Evolutionary conservation across 2,797 vertebrate genomes (phyloP).

Genomic region (Silurus aristotelis): DNA sequence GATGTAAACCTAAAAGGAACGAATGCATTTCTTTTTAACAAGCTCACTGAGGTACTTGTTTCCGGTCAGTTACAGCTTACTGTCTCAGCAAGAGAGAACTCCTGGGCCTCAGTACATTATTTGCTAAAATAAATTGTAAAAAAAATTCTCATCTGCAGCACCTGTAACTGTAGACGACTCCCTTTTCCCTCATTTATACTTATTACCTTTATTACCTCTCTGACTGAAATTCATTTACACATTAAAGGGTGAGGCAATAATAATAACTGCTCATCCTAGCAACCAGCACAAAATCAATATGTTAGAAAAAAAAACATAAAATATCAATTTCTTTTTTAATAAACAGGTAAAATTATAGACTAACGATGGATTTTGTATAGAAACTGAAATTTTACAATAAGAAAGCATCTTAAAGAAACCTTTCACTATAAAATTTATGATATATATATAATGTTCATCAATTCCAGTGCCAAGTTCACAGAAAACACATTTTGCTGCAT

Average conservation of each 20-base stretch:
- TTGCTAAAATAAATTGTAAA: neutral
- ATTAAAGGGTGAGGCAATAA: neutral
- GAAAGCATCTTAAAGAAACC: too few species aligned
- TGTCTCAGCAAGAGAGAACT: neutral
- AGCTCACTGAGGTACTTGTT: neutral
- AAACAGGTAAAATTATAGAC: neutral
- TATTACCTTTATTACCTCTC: neutral
- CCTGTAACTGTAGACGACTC: neutral
- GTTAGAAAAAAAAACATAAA: neutral
- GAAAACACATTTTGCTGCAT: neutral
- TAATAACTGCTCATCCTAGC: neutral
- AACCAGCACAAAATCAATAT: neutral
- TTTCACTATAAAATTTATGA: too few species aligned
- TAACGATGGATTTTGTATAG: neutral
- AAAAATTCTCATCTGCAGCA: neutral
- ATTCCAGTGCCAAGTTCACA: too few species aligned
- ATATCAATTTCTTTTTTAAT: neutral
- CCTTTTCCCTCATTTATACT: neutral
- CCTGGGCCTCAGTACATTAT: neutral
- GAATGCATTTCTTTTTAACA: conserved; percentile 9
- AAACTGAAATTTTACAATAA: too few species aligned
- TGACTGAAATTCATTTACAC: neutral
- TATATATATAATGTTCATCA: too few species aligned
- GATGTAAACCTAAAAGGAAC: conserved; percentile 25
- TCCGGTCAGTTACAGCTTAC: conserved; percentile 3